Percentiles rank a stretch among this genome's conserved stretches.
Evolutionary conservation across 2,888 invertebrate species (phyloP).

Genomic region (Colletes collaris): DNA sequence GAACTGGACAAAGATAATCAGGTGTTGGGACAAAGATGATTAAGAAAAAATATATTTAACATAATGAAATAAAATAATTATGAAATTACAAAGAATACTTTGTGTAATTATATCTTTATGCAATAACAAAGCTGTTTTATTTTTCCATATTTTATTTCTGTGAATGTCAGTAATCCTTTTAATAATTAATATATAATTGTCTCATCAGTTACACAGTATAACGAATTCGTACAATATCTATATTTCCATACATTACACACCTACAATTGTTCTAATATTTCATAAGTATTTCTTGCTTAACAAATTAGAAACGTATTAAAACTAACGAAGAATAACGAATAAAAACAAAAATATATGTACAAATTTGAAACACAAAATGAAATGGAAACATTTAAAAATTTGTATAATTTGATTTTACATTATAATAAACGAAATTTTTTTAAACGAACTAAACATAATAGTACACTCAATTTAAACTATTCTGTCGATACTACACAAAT

Average conservation of each 20-base stretch:
- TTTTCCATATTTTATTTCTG: background rate
- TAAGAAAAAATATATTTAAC: background rate
- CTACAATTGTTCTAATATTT: background rate
- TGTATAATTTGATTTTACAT: background rate
- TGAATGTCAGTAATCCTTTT: background rate
- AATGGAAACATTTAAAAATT: background rate
- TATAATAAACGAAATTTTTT: background rate
- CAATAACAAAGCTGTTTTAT: background rate
- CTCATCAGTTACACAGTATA: background rate
- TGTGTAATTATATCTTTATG: constrained; percentile 10
- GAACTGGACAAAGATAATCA: background rate
- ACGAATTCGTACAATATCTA: background rate
- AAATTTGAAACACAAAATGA: background rate
- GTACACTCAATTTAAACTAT: no score
- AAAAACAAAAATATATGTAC: no score
- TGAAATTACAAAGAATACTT: constrained; percentile 3
- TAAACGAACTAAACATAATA: background rate
- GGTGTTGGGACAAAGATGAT: background rate
- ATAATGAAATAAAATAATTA: background rate
- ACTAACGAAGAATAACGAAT: no score
- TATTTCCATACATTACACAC: background rate
- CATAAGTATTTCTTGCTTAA: background rate
- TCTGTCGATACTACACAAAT: no score
- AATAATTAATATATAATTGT: background rate
- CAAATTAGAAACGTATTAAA: background rate